A percentile compares a stretch with the other conserved stretches of the same genome.
phyloP scores from a whole-genome alignment of 2,888 invertebrate genomes.

The Leptinotarsa rubiginosa region DNA sequence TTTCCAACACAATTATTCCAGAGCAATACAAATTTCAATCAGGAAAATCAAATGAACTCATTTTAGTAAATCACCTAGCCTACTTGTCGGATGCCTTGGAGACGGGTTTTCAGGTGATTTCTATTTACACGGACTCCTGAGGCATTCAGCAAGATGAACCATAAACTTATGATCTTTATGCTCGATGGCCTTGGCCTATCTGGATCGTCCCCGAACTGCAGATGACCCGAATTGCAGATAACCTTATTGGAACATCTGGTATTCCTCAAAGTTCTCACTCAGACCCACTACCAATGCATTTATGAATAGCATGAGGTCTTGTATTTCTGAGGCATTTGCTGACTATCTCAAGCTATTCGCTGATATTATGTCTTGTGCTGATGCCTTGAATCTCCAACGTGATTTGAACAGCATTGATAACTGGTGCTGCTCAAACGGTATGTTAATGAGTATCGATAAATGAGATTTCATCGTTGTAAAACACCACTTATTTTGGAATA shows the following conservation, averaged over 20 bases:
- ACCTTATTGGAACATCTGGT: neutral
- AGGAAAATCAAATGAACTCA: neutral
- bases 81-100: neutral
- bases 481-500: no score
- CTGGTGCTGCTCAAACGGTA: neutral
- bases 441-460: neutral
- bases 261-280: neutral
- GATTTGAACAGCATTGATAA: neutral
- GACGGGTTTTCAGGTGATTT: neutral
- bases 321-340: neutral
- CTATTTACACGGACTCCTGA: neutral
- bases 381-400: neutral
- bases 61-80: neutral
- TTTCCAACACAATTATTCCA: neutral
- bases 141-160: neutral
- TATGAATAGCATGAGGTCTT: neutral
- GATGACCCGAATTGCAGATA: neutral
- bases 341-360: neutral
- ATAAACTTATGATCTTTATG: neutral
- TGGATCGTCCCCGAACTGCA: neutral
- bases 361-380: neutral
- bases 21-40: neutral
- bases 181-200: neutral
- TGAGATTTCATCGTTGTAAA: neutral
- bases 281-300: neutral